Conservation (phyloP, 2,113 vertebrate genomes). For the Aplodontia rufa region DNA sequence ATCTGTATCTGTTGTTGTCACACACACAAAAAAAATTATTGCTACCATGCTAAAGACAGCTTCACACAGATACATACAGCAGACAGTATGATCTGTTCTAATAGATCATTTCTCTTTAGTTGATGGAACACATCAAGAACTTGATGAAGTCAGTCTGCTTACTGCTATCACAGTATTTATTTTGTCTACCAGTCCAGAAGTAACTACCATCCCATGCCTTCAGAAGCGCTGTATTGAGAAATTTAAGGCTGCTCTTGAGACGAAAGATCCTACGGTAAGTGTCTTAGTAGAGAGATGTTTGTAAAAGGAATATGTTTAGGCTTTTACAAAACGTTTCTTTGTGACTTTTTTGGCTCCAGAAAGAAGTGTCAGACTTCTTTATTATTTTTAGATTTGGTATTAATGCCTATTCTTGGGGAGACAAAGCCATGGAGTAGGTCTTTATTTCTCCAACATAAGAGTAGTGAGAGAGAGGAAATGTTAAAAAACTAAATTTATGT, state of each 20-base stretch:
- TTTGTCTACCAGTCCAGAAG: slow-evolving; percentile 89
- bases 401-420: neutral
- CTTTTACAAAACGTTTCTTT: slow-evolving; percentile 45
- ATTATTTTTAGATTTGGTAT: slow-evolving; percentile 47
- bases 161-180: slow-evolving; percentile 92
- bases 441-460: neutral
- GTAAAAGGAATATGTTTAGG: neutral
- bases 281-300: neutral
- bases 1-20: neutral
- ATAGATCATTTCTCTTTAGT: slow-evolving; percentile 64
- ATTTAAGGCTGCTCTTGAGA: slow-evolving; percentile 88
- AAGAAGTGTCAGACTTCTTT: slow-evolving; percentile 23
- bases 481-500: slow-evolving; percentile 22
- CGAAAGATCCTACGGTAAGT: slow-evolving; percentile 91
- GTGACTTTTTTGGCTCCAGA: slow-evolving; percentile 36
- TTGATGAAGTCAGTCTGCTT: slow-evolving; percentile 89
- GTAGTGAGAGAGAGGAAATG: neutral
- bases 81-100: slow-evolving; percentile 31
- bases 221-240: slow-evolving; percentile 87
- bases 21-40: neutral
- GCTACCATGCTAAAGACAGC: neutral
- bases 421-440: slow-evolving; percentile 8
- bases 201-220: slow-evolving; percentile 87
- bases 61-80: neutral
- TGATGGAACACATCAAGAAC: slow-evolving; percentile 76